phyloP scores from a whole-genome alignment of 2,113 vertebrate species.

The Dermatemys mawii region DNA sequence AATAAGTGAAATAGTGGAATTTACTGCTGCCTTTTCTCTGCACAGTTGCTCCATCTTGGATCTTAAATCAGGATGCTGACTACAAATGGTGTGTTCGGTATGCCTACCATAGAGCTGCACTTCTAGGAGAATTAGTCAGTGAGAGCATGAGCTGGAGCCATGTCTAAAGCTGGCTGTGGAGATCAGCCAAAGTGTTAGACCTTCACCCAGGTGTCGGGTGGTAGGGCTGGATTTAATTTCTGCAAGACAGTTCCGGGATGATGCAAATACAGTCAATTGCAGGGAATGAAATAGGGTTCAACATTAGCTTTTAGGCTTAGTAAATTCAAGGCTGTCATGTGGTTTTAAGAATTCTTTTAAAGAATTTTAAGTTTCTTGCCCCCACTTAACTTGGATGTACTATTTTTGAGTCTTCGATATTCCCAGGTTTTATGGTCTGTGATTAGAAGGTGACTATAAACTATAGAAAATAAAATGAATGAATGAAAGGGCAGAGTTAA shows the following conservation, averaged over 20 bases:
- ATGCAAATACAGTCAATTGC: constrained; percentile 63
- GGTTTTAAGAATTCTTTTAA: constrained; percentile 45
- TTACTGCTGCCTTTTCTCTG: constrained; percentile 44
- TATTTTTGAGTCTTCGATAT: constrained; percentile 42
- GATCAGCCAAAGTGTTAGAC: constrained; percentile 38
- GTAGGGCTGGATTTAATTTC: constrained; percentile 62
- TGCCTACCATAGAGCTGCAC: constrained; percentile 54
- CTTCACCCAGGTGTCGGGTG: neutral
- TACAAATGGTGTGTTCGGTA: constrained; percentile 65
- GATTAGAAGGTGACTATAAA: neutral
- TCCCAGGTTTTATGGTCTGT: constrained; percentile 27
- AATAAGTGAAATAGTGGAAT: constrained; percentile 52
- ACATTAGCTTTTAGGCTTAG: constrained; percentile 51
- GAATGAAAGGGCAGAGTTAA: constrained; percentile 22
- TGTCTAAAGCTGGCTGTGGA: constrained; percentile 22
- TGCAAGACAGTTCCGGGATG: constrained; percentile 44
- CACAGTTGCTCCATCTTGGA: constrained; percentile 66
- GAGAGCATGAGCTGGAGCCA: neutral
- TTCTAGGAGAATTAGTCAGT: constrained; percentile 50
- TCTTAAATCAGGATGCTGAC: constrained; percentile 67
- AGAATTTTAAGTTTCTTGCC: constrained; percentile 41
- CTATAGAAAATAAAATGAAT: constrained; percentile 33
- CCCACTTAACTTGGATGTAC: constrained; percentile 37
- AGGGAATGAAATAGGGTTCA: constrained; percentile 63
- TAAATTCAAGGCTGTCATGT: constrained; percentile 56